Percentiles rank a stretch among this genome's conserved stretches.
phyloP scores from a whole-genome alignment of 2,888 invertebrate species.

The Cheilosia scutellata region DNA sequence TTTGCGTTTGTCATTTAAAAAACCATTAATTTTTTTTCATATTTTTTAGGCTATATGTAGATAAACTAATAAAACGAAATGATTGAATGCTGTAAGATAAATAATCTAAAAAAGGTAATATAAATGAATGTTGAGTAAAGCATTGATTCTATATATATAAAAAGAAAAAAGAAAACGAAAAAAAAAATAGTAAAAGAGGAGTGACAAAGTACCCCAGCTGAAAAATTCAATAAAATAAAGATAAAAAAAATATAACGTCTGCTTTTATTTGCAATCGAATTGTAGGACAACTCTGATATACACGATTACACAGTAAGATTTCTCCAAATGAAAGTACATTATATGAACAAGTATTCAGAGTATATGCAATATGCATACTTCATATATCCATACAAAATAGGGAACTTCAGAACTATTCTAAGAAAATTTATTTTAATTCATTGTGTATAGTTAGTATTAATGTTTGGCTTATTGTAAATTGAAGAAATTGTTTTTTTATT shows the following conservation, averaged over 20 bases:
- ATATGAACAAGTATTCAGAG: slow-evolving; percentile 15
- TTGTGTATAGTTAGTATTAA: slow-evolving; percentile 63
- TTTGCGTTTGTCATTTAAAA: slow-evolving; percentile 70
- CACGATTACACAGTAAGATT: slow-evolving; percentile 35
- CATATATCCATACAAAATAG: slow-evolving; percentile 51
- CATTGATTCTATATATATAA: slow-evolving; percentile 74
- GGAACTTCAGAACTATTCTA: slow-evolving; percentile 53
- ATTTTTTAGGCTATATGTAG: slow-evolving; percentile 73
- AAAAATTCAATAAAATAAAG: slow-evolving; percentile 74
- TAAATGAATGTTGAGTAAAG: slow-evolving; percentile 72
- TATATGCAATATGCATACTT: slow-evolving; percentile 43
- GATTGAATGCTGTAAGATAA: slow-evolving; percentile 70
- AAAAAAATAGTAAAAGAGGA: slow-evolving; percentile 60
- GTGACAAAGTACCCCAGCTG: slow-evolving; percentile 68
- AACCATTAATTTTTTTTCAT: slow-evolving; percentile 50
- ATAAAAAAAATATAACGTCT: slow-evolving; percentile 55
- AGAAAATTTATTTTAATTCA: slow-evolving; percentile 61
- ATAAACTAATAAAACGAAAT: slow-evolving; percentile 71
- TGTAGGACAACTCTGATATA: slow-evolving; percentile 49
- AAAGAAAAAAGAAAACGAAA: slow-evolving; percentile 36
- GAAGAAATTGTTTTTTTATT: slow-evolving; percentile 58
- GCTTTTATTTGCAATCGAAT: slow-evolving; percentile 70
- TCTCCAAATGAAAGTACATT: slow-evolving; percentile 41
- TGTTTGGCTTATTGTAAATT: slow-evolving; percentile 52
- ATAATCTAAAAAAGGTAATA: slow-evolving; percentile 53